Conservation (phyloP, 2,797 vertebrate species). For the Coranthus polyacanthus region DNA sequence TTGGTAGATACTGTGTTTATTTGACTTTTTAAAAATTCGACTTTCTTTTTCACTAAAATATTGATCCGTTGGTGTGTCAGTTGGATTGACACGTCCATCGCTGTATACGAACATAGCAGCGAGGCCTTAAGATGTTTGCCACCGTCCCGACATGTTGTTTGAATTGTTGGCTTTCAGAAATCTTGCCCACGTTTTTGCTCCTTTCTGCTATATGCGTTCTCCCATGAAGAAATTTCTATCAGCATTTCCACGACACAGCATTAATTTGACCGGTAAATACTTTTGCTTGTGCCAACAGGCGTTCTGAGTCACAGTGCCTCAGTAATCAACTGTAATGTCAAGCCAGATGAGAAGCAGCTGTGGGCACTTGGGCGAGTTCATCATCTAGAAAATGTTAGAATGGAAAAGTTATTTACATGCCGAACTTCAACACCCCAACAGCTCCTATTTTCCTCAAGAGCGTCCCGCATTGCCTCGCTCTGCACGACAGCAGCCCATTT, state of each 20-base stretch:
- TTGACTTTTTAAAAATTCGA: too few species aligned
- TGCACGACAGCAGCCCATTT: conserved; percentile 54
- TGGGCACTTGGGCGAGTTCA: conserved; percentile 1
- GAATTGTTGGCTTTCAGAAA: too few species aligned
- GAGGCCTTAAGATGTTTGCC: too few species aligned
- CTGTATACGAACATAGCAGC: too few species aligned
- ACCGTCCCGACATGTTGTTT: too few species aligned
- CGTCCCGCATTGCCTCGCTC: conserved; percentile 43
- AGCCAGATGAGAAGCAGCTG: conserved; percentile 55
- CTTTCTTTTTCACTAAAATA: too few species aligned
- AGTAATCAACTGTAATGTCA: conserved; percentile 51
- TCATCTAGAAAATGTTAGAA: conserved; percentile 34
- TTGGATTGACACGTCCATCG: too few species aligned
- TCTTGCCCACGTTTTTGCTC: conserved; percentile 4
- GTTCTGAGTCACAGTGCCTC: conserved; percentile 40
- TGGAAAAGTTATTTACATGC: conserved; percentile 62
- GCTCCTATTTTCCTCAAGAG: conserved; percentile 41
- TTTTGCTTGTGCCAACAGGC: conserved; percentile 8
- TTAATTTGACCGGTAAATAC: conserved; percentile 46
- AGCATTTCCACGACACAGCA: conserved; percentile 21
- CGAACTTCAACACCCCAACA: conserved; percentile 21
- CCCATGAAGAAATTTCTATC: conserved; percentile 3
- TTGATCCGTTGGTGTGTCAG: too few species aligned
- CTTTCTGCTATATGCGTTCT: not conserved
- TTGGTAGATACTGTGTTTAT: too few species aligned